These are phyloP conservation scores for Lasioglossum morio DNA, from an alignment of 2,888 invertebrate species.

Conservation along the genomic window DNA sequence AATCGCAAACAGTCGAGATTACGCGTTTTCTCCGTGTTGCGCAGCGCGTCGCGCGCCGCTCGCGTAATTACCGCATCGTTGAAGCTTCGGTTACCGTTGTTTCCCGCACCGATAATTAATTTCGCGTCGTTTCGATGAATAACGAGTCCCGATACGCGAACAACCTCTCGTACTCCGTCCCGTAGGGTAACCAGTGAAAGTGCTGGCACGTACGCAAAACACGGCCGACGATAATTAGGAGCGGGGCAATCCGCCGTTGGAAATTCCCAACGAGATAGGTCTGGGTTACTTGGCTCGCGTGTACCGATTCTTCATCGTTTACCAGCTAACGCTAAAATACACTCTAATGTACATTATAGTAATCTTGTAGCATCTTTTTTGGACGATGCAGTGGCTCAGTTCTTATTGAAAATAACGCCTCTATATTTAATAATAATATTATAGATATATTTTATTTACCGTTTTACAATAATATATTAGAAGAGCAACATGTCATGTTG, in stretches of 20 bases:
- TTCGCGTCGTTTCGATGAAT: conserved; percentile 35
- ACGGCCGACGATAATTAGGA: conserved; percentile 20
- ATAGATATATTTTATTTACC: too few species aligned
- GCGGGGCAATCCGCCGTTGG: neutral
- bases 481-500: too few species aligned
- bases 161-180: neutral
- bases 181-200: conserved; percentile 27
- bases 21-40: conserved; percentile 7
- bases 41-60: neutral
- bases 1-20: conserved; percentile 11
- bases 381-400: too few species aligned
- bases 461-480: too few species aligned
- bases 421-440: too few species aligned
- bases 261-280: conserved; percentile 4
- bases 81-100: conserved; percentile 60
- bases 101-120: conserved; percentile 44
- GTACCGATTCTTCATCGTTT: neutral
- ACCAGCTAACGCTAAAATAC: neutral
- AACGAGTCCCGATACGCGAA: conserved; percentile 18
- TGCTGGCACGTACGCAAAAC: conserved; percentile 12
- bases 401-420: too few species aligned
- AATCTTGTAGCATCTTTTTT: too few species aligned
- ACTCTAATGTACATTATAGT: too few species aligned
- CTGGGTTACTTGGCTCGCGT: neutral
- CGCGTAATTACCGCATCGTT: conserved; percentile 50